Evolutionary conservation across 2,113 vertebrate genomes (phyloP), one percentile per base, ranked within the genome.

Genomic region (Felis chaus): DNA sequence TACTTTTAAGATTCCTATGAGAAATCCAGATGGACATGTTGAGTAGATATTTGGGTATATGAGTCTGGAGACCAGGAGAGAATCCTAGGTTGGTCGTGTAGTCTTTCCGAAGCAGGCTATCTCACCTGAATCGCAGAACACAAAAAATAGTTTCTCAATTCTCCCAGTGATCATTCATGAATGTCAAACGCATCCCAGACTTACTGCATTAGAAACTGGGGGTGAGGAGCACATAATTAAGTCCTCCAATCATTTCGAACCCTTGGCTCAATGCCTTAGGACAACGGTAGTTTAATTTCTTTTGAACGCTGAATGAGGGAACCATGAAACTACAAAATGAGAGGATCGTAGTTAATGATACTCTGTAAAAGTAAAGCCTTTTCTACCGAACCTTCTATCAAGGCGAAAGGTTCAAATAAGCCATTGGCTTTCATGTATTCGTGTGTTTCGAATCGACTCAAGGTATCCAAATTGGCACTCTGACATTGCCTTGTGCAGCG

Each of bases 191-290:
- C 23, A 1, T 36, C 65, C 41, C 31, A 65, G 36, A 65, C 63
- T 71, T 9, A 31, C 31, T n/a, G 14, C 36, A 36, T 74, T 48
- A 82, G 55, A 81, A 80, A 45, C 41, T 15, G 4, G 0, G 3
- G 48, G 31, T 2, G 1, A 50, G 33, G 13, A 18, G 8, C 5
- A 41, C 0, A 0, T 1, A 9, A 57, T 23, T 15, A 82, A 39
- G 27, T 2, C 18, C 14, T 57, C 31, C 13, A 11, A 0, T 21
- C 57, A 55, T 68, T 21, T 21, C 15, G 8, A 45, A 31, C 9
- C 33, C 5, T 9, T 29, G 18, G 3, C 16, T 48, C 63, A 69
- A 41, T 48, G 19, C 27, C 19, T 76, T 29, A n/a, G n/a, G 50
- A 53, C 16, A 9, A 0, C 2, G 48, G 33, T 7, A 4, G 4